Conservation (phyloP, 2,888 invertebrate species). For the Panorpa germanica region DNA sequence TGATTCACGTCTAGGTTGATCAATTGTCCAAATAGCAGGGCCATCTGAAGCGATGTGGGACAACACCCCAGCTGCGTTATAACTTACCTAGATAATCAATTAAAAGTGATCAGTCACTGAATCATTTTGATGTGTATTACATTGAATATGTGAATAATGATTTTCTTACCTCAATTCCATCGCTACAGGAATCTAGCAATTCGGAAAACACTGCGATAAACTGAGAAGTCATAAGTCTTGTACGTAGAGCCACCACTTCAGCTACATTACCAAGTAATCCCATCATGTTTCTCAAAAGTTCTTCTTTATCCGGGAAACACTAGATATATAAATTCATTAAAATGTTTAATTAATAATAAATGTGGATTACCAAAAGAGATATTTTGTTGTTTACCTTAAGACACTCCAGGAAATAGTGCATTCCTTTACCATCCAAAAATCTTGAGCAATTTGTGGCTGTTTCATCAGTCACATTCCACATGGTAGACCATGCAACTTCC, state of each 20-base stretch:
- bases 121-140: slow-evolving; percentile 4
- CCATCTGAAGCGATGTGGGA: slow-evolving; percentile 94
- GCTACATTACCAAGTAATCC: slow-evolving; percentile 91
- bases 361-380: not conserved
- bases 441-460: slow-evolving; percentile 85
- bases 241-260: slow-evolving; percentile 69
- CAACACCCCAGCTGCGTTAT: slow-evolving; percentile 89
- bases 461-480: slow-evolving; percentile 98
- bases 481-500: slow-evolving; percentile 97
- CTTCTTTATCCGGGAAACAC: slow-evolving; percentile 77
- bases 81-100: slow-evolving; percentile 45
- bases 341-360: not conserved
- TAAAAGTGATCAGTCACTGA: slow-evolving; percentile 4
- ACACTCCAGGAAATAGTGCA: slow-evolving; percentile 79
- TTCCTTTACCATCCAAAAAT: slow-evolving; percentile 75
- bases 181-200: slow-evolving; percentile 66
- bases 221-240: slow-evolving; percentile 64
- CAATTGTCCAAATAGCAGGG: slow-evolving; percentile 59
- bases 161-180: slow-evolving; percentile 73
- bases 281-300: slow-evolving; percentile 94
- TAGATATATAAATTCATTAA: slow-evolving; percentile 20
- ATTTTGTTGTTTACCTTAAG: slow-evolving; percentile 40
- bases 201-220: slow-evolving; percentile 76
- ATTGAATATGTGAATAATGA: slow-evolving; percentile 9
- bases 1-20: slow-evolving; percentile 43